These are phyloP conservation scores for Blomia tropicalis DNA, from an alignment of 2,888 invertebrate species.

Conservation along the genomic window DNA sequence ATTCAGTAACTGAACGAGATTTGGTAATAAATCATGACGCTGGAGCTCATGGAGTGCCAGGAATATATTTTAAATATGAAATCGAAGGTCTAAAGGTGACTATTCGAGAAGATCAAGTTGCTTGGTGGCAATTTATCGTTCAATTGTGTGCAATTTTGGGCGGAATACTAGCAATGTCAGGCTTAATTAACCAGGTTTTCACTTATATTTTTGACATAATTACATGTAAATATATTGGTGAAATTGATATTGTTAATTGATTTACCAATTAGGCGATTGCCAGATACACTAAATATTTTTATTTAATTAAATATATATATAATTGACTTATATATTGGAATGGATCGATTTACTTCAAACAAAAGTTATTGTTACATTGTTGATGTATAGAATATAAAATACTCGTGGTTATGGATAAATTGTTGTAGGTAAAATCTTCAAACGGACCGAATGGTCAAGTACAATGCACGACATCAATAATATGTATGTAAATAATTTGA, in stretches of 20 bases:
- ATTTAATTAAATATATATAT: too few relatives aligned
- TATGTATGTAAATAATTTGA: background rate
- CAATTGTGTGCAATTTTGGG: constrained; percentile 78
- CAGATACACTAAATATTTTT: too few relatives aligned
- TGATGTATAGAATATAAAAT: background rate
- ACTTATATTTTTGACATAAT: constrained; percentile 19
- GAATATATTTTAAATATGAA: constrained; percentile 88
- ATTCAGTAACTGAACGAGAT: constrained; percentile 73
- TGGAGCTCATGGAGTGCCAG: constrained; percentile 83
- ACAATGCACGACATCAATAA: background rate
- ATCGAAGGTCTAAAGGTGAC: constrained; percentile 68
- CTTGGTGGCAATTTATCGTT: constrained; percentile 58
- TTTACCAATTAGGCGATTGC: too few relatives aligned
- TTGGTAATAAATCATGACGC: constrained; percentile 52
- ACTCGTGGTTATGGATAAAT: background rate
- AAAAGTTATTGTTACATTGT: background rate
- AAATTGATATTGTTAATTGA: background rate
- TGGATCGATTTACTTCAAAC: background rate
- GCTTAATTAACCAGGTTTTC: constrained; percentile 34
- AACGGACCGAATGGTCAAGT: too few relatives aligned
- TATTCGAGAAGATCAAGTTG: constrained; percentile 53
- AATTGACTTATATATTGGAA: background rate
- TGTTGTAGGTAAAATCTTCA: too few relatives aligned
- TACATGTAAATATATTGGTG: constrained; percentile 16
- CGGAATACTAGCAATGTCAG: constrained; percentile 75